Evolutionary conservation across 2,888 invertebrate species (phyloP).

Genomic region (Sphaeridia pumilis): DNA sequence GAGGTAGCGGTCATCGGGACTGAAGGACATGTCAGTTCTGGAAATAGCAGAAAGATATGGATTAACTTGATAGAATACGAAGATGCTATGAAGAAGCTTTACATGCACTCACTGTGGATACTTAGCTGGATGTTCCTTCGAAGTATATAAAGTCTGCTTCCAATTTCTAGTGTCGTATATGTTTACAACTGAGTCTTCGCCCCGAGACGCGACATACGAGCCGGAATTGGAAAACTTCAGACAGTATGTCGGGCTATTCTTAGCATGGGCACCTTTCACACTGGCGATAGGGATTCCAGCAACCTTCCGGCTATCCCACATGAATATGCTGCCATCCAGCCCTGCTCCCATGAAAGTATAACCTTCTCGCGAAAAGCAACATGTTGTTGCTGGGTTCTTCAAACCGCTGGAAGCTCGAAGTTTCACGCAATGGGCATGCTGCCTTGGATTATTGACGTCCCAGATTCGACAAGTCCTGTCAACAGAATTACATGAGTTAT

Average conservation of each 20-base stretch:
- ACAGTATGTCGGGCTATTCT: conserved; percentile 67
- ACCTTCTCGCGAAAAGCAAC: conserved; percentile 72
- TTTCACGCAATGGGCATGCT: conserved; percentile 73
- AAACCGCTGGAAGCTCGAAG: conserved; percentile 74
- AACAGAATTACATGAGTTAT: conserved; percentile 3
- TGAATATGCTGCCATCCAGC: conserved; percentile 86
- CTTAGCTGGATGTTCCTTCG: conserved; percentile 60
- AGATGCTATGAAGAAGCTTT: neutral
- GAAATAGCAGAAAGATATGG: conserved; percentile 19
- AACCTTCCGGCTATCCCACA: conserved; percentile 90
- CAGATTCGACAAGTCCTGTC: conserved; percentile 72
- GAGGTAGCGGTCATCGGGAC: conserved; percentile 68
- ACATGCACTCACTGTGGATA: conserved; percentile 48
- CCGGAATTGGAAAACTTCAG: conserved; percentile 82
- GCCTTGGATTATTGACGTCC: conserved; percentile 66
- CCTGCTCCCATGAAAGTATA: conserved; percentile 82
- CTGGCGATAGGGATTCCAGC: conserved; percentile 47
- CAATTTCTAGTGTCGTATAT: conserved; percentile 84
- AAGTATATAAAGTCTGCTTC: conserved; percentile 61
- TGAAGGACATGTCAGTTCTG: conserved; percentile 58
- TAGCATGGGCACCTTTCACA: conserved; percentile 66
- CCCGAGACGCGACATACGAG: conserved; percentile 61
- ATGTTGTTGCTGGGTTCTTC: conserved; percentile 71
- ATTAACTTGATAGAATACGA: neutral
- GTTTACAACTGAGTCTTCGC: conserved; percentile 86